phyloP scores from a whole-genome alignment of 1,140 invertebrate species.

The Orchestia grillus region DNA sequence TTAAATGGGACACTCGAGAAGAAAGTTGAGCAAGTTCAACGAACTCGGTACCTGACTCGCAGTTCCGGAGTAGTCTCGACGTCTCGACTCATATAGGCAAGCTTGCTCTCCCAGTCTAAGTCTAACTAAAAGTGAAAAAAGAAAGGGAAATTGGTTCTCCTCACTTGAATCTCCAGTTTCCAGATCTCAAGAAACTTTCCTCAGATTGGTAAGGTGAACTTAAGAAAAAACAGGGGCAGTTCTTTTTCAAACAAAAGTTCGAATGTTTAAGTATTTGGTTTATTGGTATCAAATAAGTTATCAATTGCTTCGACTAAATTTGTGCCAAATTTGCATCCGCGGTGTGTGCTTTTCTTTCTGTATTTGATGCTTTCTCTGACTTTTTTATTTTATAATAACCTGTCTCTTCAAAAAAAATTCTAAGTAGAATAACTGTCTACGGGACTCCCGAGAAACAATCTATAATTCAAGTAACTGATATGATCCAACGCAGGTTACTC shows the following conservation, averaged over 20 bases:
- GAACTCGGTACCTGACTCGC: conserved; percentile 6
- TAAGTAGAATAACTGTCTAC: neutral
- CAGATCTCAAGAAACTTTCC: neutral
- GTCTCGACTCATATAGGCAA: neutral
- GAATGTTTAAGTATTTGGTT: neutral
- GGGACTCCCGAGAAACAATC: too few species aligned
- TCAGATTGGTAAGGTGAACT: neutral
- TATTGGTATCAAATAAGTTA: neutral
- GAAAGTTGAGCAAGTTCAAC: conserved; percentile 51
- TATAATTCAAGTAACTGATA: too few species aligned
- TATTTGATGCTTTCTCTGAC: neutral
- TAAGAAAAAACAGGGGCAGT: neutral
- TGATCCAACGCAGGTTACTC: too few species aligned
- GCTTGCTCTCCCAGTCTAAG: neutral
- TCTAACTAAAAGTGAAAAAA: conserved; percentile 32
- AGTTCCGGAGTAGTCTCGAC: neutral
- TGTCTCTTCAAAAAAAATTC: neutral
- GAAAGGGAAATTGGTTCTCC: neutral
- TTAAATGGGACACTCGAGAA: conserved; percentile 20
- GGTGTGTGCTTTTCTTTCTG: neutral
- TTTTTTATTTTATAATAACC: neutral
- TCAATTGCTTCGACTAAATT: neutral
- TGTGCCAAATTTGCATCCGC: neutral
- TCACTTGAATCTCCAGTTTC: neutral
- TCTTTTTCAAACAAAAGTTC: neutral